Evolutionary conservation across 1,140 invertebrate species (phyloP), one percentile per base, ranked within the genome.

Genomic region (Halictus rubicundus): DNA sequence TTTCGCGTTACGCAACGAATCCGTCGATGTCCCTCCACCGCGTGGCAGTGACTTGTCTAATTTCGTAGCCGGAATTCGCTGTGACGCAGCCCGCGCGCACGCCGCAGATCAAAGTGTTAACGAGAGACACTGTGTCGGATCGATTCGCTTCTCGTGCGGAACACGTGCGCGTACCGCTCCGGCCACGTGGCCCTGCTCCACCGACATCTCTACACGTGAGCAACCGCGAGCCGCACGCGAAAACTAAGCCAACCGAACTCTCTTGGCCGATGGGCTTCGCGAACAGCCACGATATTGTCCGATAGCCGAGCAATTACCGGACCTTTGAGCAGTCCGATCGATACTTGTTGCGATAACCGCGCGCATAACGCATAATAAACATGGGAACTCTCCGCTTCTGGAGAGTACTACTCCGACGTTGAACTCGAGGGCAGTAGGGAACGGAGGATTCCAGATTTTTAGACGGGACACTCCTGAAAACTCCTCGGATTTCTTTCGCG

Each of bases 171-270:
- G 23, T 32, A 60, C 23, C 61, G 42, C 25, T 16, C 27, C 49
- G 63, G 78, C 78, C 83, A 84, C 82, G 83, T 85, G 83, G 83
- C 61, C 16, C 39, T 39, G 70, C 25, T 12, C 54, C 23, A 27
- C 70, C 21, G 10, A 32, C 73, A 69, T 32, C 63, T n/a, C 23
- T 68, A 59, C 77, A 84, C 83, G 83, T 84, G 83, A 84, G 70
- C 27, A 27, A n/a, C 27, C 42, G 21, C 27, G 42, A 46, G 42
- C 21, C 61, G 14, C 52, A 27, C 57, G 66, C 75, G 69, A 84
- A 80, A 21, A 68, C 39, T 16, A n/a, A n/a, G 49, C 61, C 63
- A 77, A 68, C 59, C 65, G 46, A 68, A 82, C 71, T 70, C 32
- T 32, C 32, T 81, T 59, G 73, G 68, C 71, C 49, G 27, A 19